These are phyloP conservation scores for Ramphastos sulfuratus DNA, from an alignment of 2,113 vertebrate species.

Conservation along the genomic window DNA sequence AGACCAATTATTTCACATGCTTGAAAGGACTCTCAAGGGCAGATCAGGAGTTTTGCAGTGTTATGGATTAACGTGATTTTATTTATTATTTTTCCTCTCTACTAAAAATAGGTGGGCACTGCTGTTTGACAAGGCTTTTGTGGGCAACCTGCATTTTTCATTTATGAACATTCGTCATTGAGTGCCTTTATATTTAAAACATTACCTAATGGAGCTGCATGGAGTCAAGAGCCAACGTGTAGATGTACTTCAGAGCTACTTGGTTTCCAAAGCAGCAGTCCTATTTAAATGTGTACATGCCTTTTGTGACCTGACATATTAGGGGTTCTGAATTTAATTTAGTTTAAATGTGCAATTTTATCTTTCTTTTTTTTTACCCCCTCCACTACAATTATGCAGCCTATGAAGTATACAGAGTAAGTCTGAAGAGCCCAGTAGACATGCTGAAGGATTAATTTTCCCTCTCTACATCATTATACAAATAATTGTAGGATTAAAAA, in stretches of 20 bases:
- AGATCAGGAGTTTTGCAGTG: conserved; percentile 38
- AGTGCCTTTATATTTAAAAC: conserved; percentile 67
- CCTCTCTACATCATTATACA: neutral
- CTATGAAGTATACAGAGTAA: neutral
- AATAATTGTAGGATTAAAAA: neutral
- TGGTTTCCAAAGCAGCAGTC: conserved; percentile 39
- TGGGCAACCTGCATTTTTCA: conserved; percentile 50
- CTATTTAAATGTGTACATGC: conserved; percentile 37
- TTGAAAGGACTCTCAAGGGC: conserved; percentile 36
- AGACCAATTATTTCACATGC: neutral
- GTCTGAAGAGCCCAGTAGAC: conserved; percentile 4
- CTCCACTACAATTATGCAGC: neutral
- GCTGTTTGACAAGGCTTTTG: conserved; percentile 44
- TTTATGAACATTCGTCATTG: conserved; percentile 63
- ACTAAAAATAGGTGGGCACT: conserved; percentile 35
- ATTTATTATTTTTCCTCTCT: neutral
- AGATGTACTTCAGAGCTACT: conserved; percentile 25
- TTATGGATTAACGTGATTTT: conserved; percentile 20
- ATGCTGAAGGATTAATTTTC: neutral
- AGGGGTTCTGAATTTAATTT: conserved; percentile 50
- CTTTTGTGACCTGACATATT: conserved; percentile 40
- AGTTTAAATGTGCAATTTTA: conserved; percentile 16
- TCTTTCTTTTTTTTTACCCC: neutral
- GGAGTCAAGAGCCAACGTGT: neutral
- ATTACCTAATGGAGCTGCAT: conserved; percentile 51